Evolutionary conservation across 1,140 invertebrate genomes (phyloP), one percentile per base, ranked within the genome.

Genomic region (Chrysomallon squamiferum): DNA sequence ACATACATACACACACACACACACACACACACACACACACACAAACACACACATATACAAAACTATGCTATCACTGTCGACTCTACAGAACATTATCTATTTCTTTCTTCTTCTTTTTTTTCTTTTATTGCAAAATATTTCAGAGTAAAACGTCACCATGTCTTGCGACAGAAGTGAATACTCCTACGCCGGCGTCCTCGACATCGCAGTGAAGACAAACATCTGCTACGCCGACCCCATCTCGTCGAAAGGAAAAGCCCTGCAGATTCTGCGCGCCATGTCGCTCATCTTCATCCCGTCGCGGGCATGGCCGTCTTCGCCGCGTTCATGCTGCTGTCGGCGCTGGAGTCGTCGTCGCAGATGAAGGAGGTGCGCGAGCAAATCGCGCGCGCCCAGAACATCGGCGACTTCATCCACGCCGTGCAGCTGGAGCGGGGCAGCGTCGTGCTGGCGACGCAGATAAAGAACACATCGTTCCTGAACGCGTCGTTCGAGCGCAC

Each of bases 161-260:
- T 38, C 35, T 15, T 54, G 50, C 13, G 50, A 54, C 50, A 54
- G 50, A 54, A 54, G 50, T 20, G 50, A 54, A 30, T 30, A 54
- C 15, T 54, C 50, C 3, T 54, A 27, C 29, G 50, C 50, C 50
- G 50, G 50, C 13, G 50, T 54, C 1, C 29, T 54, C 15, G 50
- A 54, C 22, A 54, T 54, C 50, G 25, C 22, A 18, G 25, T 54
- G 1, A 54, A 54, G 7, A 27, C 50, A 4, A 25, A 20, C 13
- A 35, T 49, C 18, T 68, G 66, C 29, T 59, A 63, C 56, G 66
- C 62, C 9, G 66, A 68, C 35, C 66, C 66, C 22, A 49, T 64
- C 38, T 63, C 66, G 29, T 59, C 60, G 29, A 49, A 54, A 6
- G 66, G 66, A 22, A 68, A 68, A 50, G 18, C 29, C 7, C 7